A percentile compares a stretch with the other conserved stretches of the same genome.
These are phyloP conservation scores for Pyxicephalus adspersus DNA, from an alignment of 2,113 vertebrate genomes.

Conservation along the genomic window DNA sequence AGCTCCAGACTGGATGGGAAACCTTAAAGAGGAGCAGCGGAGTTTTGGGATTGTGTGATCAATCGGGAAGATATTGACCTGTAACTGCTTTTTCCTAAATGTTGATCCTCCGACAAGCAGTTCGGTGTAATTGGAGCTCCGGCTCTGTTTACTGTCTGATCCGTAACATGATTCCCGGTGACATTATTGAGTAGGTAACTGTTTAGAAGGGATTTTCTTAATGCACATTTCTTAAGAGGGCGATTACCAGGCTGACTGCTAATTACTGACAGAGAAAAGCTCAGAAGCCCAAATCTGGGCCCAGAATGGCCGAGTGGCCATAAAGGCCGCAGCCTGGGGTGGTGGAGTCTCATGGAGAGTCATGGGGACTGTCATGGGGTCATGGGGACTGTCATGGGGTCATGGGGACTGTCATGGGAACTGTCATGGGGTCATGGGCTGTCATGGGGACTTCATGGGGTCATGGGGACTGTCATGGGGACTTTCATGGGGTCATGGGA, in stretches of 20 bases:
- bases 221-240: background rate
- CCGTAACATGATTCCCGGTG: background rate
- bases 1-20: background rate
- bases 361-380: no score
- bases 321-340: no score
- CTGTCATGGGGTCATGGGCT: no score
- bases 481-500: no score
- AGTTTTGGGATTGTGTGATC: constrained; percentile 19
- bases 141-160: constrained; percentile 4
- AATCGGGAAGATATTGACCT: constrained; percentile 20
- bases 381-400: no score
- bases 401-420: no score
- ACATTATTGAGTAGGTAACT: constrained; percentile 3
- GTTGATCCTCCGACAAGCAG: constrained; percentile 15
- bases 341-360: no score
- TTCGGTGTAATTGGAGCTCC: background rate
- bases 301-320: no score
- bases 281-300: no score
- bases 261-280: no score
- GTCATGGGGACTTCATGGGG: no score
- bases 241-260: background rate
- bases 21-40: background rate
- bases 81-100: constrained; percentile 5
- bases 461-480: no score
- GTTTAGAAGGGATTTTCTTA: constrained; percentile 9